Base-by-base conservation (phyloP, 2,888 invertebrate species). In the Drosophila peninsularis region DNA sequence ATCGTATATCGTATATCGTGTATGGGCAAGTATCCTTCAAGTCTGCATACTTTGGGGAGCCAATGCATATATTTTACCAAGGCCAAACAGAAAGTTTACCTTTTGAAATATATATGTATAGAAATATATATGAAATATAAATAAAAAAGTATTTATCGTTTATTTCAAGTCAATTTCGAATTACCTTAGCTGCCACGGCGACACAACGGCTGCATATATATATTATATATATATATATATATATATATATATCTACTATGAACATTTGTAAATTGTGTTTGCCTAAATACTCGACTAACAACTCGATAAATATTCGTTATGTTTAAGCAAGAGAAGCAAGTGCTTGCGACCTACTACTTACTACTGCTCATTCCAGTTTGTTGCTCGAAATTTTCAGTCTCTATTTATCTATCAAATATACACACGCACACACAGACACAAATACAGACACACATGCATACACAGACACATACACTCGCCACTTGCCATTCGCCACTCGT, bases 381-480 rank as follows among this genome's bases (percentile, higher is more conserved):
- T 62, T 75, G 78, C 78, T 78, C 64, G 75, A 69, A 53, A 62
- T 53, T 65, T 58, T 78, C 78, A 62, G 63, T 69, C 78, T 75
- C 64, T 61, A 63, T 78, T 73, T 68, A 67, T 58, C 45, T 73
- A 19, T 44, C 24, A 39, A 24, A 50, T 24, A 41, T 14, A 39
- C 27, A 30, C 17, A 44, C 39, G 47, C 44, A 54, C 34, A 61
- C 17, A 41, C 41, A 49, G 14, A 63, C 49, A 36, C 37, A 24
- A 5, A 5, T 34, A 41, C 37, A 30, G 0, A 30, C 2, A 17
- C 52, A 44, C 17, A 14, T 41, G 30, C 42, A 36, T 41, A 34
- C 42, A 36, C 24, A 17, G 44, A 27, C 7, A 21, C 21, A 21
- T 41, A 34, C 24, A 24, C 50, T 45, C n/a, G 24, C 32, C 13